A percentile compares a stretch with the other conserved stretches of the same genome.
Conservation (phyloP, 2,888 invertebrate species). For the Petrolisthes manimaculis region DNA sequence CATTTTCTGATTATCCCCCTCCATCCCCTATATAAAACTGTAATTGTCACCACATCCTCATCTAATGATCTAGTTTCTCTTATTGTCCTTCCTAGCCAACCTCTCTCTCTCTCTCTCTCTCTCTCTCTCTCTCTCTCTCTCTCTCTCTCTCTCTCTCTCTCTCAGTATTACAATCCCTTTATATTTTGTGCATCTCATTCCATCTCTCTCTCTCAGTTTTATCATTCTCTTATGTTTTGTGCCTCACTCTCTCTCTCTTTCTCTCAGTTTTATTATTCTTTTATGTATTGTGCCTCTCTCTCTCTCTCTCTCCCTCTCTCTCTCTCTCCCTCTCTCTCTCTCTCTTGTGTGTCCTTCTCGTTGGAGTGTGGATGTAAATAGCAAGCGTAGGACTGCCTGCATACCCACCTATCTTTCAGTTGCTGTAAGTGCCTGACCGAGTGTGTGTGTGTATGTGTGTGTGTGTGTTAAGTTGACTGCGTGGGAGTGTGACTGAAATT, state of each 20-base stretch:
- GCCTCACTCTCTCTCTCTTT: background rate
- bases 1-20: background rate
- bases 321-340: conserved; percentile 7
- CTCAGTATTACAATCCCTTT: background rate
- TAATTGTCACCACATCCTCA: no score
- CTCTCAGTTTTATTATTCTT: background rate
- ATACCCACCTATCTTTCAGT: background rate
- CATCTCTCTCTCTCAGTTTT: background rate
- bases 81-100: background rate
- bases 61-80: background rate
- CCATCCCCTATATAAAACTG: background rate
- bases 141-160: background rate
- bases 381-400: background rate
- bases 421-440: background rate
- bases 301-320: conserved; percentile 9
- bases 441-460: no score
- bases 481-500: no score
- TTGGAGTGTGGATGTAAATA: background rate
- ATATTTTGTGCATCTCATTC: background rate
- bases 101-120: conserved; percentile 10
- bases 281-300: background rate
- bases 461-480: no score
- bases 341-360: background rate
- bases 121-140: conserved; percentile 11
- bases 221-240: background rate